These are phyloP conservation scores for Lamproptera curius DNA, from an alignment of 2,888 invertebrate species.

Conservation along the genomic window DNA sequence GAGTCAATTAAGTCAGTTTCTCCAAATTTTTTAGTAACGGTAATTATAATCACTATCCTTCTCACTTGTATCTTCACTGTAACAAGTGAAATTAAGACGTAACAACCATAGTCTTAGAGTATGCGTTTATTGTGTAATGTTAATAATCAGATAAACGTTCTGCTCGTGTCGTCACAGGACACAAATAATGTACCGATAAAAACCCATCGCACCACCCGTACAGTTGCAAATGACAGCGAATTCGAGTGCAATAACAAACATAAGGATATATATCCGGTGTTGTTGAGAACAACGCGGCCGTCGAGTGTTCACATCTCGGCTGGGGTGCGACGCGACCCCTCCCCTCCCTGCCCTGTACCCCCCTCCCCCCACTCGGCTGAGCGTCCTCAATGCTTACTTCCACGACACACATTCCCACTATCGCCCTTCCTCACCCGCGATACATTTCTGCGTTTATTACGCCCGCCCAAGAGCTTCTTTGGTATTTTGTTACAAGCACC, in stretches of 20 bases:
- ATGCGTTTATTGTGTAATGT: too few species aligned
- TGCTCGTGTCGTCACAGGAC: too few species aligned
- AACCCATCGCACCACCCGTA: neutral
- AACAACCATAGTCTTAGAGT: too few species aligned
- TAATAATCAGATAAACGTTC: too few species aligned
- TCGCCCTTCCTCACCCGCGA: constrained; percentile 27
- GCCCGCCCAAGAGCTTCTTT: constrained; percentile 26
- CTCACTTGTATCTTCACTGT: too few species aligned
- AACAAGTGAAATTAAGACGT: too few species aligned
- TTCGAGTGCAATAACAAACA: constrained; percentile 27
- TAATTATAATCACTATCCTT: too few species aligned
- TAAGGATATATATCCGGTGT: constrained; percentile 37
- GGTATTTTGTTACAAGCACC: constrained; percentile 24
- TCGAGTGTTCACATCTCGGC: constrained; percentile 24
- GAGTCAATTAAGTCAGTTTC: too few species aligned
- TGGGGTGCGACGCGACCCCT: constrained; percentile 28
- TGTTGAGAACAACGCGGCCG: constrained; percentile 30
- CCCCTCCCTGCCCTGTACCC: constrained; percentile 26
- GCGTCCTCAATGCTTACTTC: constrained; percentile 36
- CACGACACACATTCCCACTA: constrained; percentile 35
- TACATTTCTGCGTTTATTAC: constrained; percentile 32
- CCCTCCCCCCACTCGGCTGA: constrained; percentile 46
- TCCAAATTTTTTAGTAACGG: too few species aligned
- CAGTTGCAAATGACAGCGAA: constrained; percentile 22
- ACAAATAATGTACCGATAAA: too few species aligned